Percentiles rank a stretch among this genome's conserved stretches.
Conservation (phyloP, 53 echinoderm and acorn worm species). For the Apostichopus leukothele region DNA sequence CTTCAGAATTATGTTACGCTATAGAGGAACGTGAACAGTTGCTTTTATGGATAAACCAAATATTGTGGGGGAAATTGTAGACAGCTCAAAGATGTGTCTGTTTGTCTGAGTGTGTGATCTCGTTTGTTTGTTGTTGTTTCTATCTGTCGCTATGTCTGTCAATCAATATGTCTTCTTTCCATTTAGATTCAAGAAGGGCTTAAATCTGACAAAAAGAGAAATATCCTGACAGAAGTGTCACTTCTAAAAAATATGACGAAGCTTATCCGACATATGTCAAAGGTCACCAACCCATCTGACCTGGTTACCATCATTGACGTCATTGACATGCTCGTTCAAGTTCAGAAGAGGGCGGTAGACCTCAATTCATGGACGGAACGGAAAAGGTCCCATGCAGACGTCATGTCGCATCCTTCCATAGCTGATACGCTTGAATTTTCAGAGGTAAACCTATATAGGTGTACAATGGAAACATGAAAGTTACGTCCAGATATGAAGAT, state of each 20-base stretch:
- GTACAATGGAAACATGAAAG: too few species aligned
- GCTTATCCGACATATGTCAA: neutral
- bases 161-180: too few species aligned
- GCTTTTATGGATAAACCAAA: too few species aligned
- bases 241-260: constrained; percentile 28
- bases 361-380: neutral
- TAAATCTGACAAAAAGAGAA: neutral
- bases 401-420: constrained; percentile 26
- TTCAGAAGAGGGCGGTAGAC: constrained; percentile 55
- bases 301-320: constrained; percentile 66
- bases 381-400: neutral
- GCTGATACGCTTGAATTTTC: constrained; percentile 53
- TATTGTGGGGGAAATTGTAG: too few species aligned
- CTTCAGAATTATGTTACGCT: too few species aligned
- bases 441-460: constrained; percentile 35
- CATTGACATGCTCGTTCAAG: constrained; percentile 54
- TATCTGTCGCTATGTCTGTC: too few species aligned
- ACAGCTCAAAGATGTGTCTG: too few species aligned
- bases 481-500: too few species aligned
- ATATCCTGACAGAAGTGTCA: too few species aligned
- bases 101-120: too few species aligned
- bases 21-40: too few species aligned
- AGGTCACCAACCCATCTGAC: constrained; percentile 76
- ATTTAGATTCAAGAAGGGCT: neutral
- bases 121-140: too few species aligned